phyloP scores from a whole-genome alignment of 1,140 invertebrate species.

The Scylla paramamosain region DNA sequence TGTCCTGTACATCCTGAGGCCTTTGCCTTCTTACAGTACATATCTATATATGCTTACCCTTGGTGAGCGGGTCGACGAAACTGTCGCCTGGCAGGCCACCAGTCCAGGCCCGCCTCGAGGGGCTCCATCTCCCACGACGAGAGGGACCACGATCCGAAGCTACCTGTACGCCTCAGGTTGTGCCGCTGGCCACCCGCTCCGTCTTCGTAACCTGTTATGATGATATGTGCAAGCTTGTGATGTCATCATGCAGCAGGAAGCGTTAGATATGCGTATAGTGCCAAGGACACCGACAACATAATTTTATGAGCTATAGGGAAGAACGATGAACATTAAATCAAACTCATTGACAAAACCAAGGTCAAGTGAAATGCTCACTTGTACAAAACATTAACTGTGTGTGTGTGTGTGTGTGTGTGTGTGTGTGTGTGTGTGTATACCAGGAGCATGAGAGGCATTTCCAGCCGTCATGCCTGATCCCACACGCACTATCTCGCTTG shows the following conservation, averaged over 20 bases:
- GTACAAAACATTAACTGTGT: too few species aligned
- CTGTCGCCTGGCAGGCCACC: neutral
- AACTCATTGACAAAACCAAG: too few species aligned
- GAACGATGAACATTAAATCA: too few species aligned
- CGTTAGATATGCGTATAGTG: too few species aligned
- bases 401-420: too few species aligned
- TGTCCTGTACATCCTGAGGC: neutral
- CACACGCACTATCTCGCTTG: too few species aligned
- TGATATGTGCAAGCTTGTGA: neutral
- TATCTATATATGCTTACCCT: neutral
- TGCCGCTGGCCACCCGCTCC: neutral
- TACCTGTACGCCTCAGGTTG: neutral
- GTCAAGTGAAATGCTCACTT: too few species aligned
- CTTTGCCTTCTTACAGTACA: neutral
- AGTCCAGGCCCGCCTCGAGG: neutral
- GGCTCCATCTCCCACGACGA: slow-evolving; percentile 1
- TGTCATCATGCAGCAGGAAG: neutral
- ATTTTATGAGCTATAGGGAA: too few species aligned
- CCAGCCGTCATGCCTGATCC: too few species aligned
- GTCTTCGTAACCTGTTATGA: neutral
- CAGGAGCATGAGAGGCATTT: too few species aligned
- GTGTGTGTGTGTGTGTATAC: too few species aligned
- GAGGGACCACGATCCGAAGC: neutral
- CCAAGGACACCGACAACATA: too few species aligned
- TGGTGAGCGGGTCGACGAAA: neutral